A percentile compares a stretch with the other conserved stretches of the same genome.
Conservation (phyloP, 2,888 invertebrate species). For the Drosophila anomalipes region DNA sequence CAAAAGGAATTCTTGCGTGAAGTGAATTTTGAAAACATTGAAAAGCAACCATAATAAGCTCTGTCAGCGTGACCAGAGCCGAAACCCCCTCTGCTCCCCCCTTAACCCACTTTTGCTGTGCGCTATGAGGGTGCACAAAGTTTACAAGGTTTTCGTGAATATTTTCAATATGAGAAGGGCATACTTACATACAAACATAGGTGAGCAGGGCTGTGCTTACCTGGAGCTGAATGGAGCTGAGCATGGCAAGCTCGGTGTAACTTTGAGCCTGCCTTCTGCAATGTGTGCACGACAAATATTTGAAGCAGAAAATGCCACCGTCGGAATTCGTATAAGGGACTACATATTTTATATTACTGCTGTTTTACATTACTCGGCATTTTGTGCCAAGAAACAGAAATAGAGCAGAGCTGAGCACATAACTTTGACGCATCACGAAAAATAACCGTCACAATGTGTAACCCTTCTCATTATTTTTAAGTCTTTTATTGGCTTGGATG, state of each 20-base stretch:
- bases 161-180: slow-evolving; percentile 54
- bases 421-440: slow-evolving; percentile 42
- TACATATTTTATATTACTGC: slow-evolving; percentile 70
- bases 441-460: slow-evolving; percentile 17
- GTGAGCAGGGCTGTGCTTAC: slow-evolving; percentile 41
- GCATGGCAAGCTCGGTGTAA: slow-evolving; percentile 37
- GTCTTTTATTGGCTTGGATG: slow-evolving; percentile 9
- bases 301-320: slow-evolving; percentile 68
- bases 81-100: slow-evolving; percentile 1
- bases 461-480: slow-evolving; percentile 39
- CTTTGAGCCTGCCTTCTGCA: slow-evolving; percentile 38
- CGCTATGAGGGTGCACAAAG: slow-evolving; percentile 54
- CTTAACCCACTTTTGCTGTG: background rate
- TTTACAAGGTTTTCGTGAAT: slow-evolving; percentile 62
- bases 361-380: slow-evolving; percentile 69
- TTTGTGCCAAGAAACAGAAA: slow-evolving; percentile 45
- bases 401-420: slow-evolving; percentile 38
- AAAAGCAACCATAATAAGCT: slow-evolving; percentile 64
- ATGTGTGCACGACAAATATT: slow-evolving; percentile 71
- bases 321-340: slow-evolving; percentile 67
- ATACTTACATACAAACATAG: slow-evolving; percentile 22
- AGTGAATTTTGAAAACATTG: slow-evolving; percentile 67
- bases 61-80: slow-evolving; percentile 69
- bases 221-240: slow-evolving; percentile 20
- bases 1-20: slow-evolving; percentile 72